Percentiles rank a stretch among this genome's conserved stretches.
These are phyloP conservation scores for Ophion ventricosus DNA, from an alignment of 2,888 invertebrate genomes.

Conservation along the genomic window DNA sequence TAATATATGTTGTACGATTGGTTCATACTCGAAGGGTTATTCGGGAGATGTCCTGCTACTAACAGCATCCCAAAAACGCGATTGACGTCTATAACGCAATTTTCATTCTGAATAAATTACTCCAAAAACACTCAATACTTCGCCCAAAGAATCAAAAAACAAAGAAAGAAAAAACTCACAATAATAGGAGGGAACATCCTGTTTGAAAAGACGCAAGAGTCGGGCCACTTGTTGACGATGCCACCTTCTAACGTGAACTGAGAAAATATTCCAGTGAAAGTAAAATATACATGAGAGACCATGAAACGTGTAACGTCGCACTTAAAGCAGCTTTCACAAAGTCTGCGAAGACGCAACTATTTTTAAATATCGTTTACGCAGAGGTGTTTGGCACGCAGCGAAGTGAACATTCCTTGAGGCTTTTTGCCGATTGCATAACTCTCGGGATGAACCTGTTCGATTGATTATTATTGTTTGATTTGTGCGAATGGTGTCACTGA, in stretches of 20 bases:
- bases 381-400: background rate
- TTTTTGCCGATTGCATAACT: background rate
- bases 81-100: background rate
- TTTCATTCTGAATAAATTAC: background rate
- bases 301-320: constrained; percentile 40
- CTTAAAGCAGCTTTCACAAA: constrained; percentile 60
- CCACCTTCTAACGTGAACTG: constrained; percentile 70
- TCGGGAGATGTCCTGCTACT: too few relatives aligned
- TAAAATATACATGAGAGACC: constrained; percentile 68
- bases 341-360: constrained; percentile 12
- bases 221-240: constrained; percentile 43
- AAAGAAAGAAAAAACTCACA: constrained; percentile 50
- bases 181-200: constrained; percentile 55
- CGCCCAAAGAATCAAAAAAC: background rate
- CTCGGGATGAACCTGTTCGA: background rate
- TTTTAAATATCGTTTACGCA: background rate
- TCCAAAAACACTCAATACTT: background rate
- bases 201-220: constrained; percentile 6
- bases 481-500: background rate
- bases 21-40: too few relatives aligned
- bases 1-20: too few relatives aligned
- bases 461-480: background rate
- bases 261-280: constrained; percentile 74
- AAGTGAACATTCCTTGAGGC: background rate
- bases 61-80: too few relatives aligned